phyloP scores from a whole-genome alignment of 2,797 vertebrate genomes.

The Galaxias olidus region DNA sequence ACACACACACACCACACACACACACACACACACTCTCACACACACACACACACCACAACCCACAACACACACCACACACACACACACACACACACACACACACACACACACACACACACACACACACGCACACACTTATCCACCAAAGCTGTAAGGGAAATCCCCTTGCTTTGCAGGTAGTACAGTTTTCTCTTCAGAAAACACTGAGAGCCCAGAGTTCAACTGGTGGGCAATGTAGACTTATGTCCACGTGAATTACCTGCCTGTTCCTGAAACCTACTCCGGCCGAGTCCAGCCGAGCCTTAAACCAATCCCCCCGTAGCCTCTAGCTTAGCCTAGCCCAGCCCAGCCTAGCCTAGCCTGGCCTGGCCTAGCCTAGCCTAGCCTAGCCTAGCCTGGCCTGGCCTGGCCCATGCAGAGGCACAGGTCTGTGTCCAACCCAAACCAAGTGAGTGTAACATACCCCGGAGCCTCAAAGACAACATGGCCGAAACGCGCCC shows the following conservation, averaged over 20 bases:
- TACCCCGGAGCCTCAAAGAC: slow-evolving; percentile 32
- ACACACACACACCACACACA: neutral
- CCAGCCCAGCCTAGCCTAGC: slow-evolving; percentile 1
- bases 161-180: slow-evolving; percentile 36
- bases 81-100: slow-evolving; percentile 3
- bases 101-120: slow-evolving; percentile 6
- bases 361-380: neutral
- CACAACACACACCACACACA: slow-evolving; percentile 6
- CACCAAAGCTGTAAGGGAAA: slow-evolving; percentile 31
- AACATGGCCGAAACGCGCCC: slow-evolving; percentile 45
- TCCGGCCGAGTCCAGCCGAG: slow-evolving; percentile 13
- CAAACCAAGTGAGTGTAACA: slow-evolving; percentile 21
- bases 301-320: too few species aligned
- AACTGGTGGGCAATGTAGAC: slow-evolving; percentile 29
- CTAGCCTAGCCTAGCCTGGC: neutral
- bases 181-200: slow-evolving; percentile 32
- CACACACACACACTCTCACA: too few species aligned
- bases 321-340: too few species aligned
- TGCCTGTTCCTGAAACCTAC: slow-evolving; percentile 32
- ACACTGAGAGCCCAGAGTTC: slow-evolving; percentile 32
- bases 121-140: slow-evolving; percentile 2
- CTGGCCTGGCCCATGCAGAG: slow-evolving; percentile 16
- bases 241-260: slow-evolving; percentile 46
- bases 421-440: slow-evolving; percentile 27
- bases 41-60: slow-evolving; percentile 10